Conservation (phyloP, 2,113 vertebrate species). For the Petromus typicus region DNA sequence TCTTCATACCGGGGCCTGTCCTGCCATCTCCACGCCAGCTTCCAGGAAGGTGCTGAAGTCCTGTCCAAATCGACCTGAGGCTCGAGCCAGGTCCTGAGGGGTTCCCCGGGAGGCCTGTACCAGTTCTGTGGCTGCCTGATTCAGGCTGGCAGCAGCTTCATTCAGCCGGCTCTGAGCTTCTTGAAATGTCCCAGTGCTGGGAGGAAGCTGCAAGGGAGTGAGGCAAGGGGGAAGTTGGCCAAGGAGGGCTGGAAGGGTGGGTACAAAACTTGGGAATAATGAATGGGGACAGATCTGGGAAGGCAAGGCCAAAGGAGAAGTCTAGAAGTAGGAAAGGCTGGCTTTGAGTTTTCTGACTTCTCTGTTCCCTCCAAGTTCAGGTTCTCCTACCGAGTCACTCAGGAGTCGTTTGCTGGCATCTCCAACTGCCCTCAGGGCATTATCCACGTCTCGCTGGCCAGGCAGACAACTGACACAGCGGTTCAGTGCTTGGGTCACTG, state of each 20-base stretch:
- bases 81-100: slow-evolving; percentile 94
- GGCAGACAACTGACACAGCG: slow-evolving; percentile 97
- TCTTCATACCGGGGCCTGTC: slow-evolving; percentile 92
- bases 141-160: slow-evolving; percentile 93
- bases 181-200: slow-evolving; percentile 96
- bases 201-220: slow-evolving; percentile 90
- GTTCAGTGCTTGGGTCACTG: slow-evolving; percentile 96
- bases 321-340: neutral
- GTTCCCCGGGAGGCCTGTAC: slow-evolving; percentile 96
- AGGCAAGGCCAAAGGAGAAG: neutral
- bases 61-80: slow-evolving; percentile 96
- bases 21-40: slow-evolving; percentile 98
- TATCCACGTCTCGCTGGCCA: slow-evolving; percentile 97
- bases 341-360: neutral
- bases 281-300: neutral
- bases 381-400: slow-evolving; percentile 85
- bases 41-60: slow-evolving; percentile 97
- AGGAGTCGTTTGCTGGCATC: slow-evolving; percentile 97
- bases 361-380: neutral
- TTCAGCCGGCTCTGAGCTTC: slow-evolving; percentile 96
- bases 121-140: slow-evolving; percentile 97
- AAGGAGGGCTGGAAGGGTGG: neutral
- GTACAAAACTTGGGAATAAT: neutral
- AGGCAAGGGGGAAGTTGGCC: neutral
- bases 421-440: slow-evolving; percentile 95